These are phyloP conservation scores for Xestia rhomboidea DNA, from an alignment of 2,888 invertebrate species.

Conservation along the genomic window DNA sequence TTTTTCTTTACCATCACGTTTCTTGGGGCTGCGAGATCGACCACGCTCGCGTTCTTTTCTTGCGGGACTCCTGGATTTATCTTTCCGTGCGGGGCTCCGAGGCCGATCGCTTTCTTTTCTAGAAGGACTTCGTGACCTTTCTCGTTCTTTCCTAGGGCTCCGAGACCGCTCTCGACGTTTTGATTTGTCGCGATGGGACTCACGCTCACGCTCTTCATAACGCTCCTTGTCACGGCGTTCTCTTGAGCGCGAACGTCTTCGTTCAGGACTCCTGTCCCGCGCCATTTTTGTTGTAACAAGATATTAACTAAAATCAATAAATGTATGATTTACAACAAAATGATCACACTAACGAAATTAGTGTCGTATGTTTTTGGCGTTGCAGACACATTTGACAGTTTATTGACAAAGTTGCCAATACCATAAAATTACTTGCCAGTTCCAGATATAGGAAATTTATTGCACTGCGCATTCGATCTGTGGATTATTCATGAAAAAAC, in stretches of 20 bases:
- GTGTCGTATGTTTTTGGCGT: neutral
- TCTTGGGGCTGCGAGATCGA: conserved; percentile 84
- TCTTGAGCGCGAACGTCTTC: conserved; percentile 85
- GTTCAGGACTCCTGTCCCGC: conserved; percentile 84
- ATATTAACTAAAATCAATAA: neutral
- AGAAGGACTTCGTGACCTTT: conserved; percentile 70
- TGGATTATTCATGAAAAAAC: neutral
- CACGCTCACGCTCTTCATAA: conserved; percentile 85
- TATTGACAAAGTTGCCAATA: neutral
- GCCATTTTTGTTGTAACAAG: conserved; percentile 73
- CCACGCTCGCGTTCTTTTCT: conserved; percentile 74
- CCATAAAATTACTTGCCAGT: neutral
- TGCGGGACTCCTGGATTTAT: conserved; percentile 74
- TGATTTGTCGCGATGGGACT: conserved; percentile 83
- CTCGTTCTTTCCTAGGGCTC: conserved; percentile 80
- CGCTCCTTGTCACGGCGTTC: conserved; percentile 87
- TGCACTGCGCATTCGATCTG: neutral
- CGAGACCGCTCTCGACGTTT: conserved; percentile 84
- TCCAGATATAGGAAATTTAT: no score
- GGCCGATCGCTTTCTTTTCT: conserved; percentile 80
- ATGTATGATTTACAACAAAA: conserved; percentile 12
- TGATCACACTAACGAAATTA: neutral
- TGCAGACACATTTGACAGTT: conserved; percentile 3
- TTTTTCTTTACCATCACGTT: conserved; percentile 84
- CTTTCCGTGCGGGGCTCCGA: conserved; percentile 78